phyloP scores from a whole-genome alignment of 2,113 vertebrate genomes.

The Thinocorus orbignyianus region DNA sequence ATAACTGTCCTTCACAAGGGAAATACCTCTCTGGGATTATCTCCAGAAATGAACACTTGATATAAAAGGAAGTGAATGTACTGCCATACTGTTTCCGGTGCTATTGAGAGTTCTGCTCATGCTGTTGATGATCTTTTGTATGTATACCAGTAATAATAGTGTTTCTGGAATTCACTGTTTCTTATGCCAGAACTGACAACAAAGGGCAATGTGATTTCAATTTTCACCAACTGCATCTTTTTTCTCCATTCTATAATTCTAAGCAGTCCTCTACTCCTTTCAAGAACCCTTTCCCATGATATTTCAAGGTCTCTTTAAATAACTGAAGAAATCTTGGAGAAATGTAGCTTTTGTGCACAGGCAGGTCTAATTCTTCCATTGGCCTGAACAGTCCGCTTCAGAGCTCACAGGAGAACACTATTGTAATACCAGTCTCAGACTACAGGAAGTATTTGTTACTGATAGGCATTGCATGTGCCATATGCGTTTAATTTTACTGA shows the following conservation, averaged over 20 bases:
- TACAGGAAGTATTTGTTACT: neutral
- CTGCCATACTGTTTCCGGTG: neutral
- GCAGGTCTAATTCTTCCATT: neutral
- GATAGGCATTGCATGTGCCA: neutral
- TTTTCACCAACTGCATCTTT: neutral
- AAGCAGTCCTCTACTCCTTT: neutral
- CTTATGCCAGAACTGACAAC: neutral
- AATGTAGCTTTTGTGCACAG: neutral
- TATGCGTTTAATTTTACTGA: neutral
- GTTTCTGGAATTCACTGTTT: neutral
- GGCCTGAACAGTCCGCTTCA: neutral
- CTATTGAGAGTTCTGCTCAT: neutral
- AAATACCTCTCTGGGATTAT: neutral
- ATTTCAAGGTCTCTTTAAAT: neutral
- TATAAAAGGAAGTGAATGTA: neutral
- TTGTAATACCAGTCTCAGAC: neutral
- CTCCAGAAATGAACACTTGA: neutral
- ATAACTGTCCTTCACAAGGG: neutral
- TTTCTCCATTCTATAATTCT: neutral
- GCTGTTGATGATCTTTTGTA: neutral
- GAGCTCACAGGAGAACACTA: neutral
- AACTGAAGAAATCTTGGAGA: neutral
- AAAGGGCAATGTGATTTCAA: neutral
- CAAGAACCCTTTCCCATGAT: neutral
- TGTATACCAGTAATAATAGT: neutral